Evolutionary conservation across 1,140 invertebrate species (phyloP), one percentile per base, ranked within the genome.

Genomic region (Cyrtorhinus lividipennis): DNA sequence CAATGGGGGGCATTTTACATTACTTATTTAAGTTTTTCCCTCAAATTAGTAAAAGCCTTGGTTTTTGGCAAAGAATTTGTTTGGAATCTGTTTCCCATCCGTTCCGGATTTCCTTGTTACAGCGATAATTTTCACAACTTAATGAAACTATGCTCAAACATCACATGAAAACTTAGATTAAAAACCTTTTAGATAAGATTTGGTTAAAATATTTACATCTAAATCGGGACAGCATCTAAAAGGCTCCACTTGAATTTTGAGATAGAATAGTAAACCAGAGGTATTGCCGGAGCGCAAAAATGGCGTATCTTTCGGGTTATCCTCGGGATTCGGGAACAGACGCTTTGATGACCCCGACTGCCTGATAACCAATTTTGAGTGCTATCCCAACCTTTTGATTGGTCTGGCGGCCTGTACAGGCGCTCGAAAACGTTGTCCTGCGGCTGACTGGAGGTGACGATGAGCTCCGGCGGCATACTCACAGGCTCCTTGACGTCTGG

Each of bases 381-480:
- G n/a, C 5, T 38, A 38, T 38, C 20, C n/a, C 48, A 24, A 26
- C 26, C 22, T 65, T 59, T 64, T 53, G 74, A 15, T 68, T 67
- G 5, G 65, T 56, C 64, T 71, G 72, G 68, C 73, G 76, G 62
- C 76, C 76, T 57, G 69, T 71, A 64, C 26, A 61, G 59, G 59
- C 66, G 58, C n/a, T 62, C 48, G 60, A 66, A 46, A 53, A 59
- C 64, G 24, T 53, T 63, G 26, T 66, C 67, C 38, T 63, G 46
- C 1, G 56, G 62, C 65, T 66, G 66, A 68, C 72, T 74, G 73
- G 72, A 74, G 58, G 77, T 74, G 45, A 80, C 77, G 71, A 76
- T 78, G 12, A 80, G 70, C 71, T 80, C 78, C 27, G 77, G 78
- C 30, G 78, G 78, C 78, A 80, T 80, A 68, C 48, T 53, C 8